Base-by-base conservation (phyloP, 1,140 invertebrate species). In the Prorops nasuta region DNA sequence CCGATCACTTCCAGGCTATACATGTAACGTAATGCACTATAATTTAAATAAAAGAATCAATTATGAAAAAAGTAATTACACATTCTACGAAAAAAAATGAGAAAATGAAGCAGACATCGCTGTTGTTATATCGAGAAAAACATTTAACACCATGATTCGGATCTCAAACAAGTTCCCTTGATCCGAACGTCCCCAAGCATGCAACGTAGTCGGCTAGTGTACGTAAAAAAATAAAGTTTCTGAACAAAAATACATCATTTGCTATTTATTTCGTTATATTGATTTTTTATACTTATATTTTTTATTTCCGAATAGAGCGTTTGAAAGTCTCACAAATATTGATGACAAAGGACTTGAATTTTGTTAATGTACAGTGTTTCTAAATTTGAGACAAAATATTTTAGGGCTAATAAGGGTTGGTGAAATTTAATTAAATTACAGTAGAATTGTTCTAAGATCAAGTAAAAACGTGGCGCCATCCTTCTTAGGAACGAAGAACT, bases 151-250 rank as follows among this genome's bases (percentile, higher is more conserved):
- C 55, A 53, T 43, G 54, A 47, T 55, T 55, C 58, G 63, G 64
- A 63, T 59, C 64, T 64, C 60, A 61, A 65, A 58, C 57, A 56
- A 64, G 52, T 63, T 58, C 60, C 61, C 52, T 63, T 60, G 61
- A 63, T 65, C 62, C 59, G 51, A 69, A 68, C 58, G 63, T 56
- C 62, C 66, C 61, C 64, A 59, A 66, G 69, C 69, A 67, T 73
- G 64, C 64, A 69, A 69, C 73, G 67, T 77, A 76, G 74, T 73
- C 69, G 67, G 66, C 71, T 76, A 76, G 72, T 77, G 71, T 75
- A 77, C 68, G 71, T 75, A 73, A 74, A 67, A n/a, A 68, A 76
- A 77, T 74, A 77, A 76, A 77, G 64, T 76, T 77, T 76, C 72
- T 73, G 72, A 74, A 70, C 58, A 74, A 73, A 68, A 64, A 38